Conservation (phyloP, 2,797 vertebrate species). For the Chiropotes sagulatus region DNA sequence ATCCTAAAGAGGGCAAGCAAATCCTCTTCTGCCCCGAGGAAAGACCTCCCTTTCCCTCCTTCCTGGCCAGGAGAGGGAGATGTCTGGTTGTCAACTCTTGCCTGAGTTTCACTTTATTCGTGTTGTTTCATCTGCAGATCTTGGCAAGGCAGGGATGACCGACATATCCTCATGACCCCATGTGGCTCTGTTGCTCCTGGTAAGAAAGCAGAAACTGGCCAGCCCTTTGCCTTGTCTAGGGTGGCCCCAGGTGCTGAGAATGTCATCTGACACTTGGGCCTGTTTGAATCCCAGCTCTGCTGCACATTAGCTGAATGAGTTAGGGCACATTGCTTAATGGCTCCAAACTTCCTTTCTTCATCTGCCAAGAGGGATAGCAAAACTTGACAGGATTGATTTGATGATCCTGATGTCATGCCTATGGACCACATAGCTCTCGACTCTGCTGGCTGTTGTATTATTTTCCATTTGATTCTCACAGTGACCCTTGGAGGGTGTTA, state of each 20-base stretch:
- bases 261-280: background rate
- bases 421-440: background rate
- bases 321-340: background rate
- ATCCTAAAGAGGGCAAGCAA: conserved; percentile 56
- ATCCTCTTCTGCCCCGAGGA: conserved; percentile 31
- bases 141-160: background rate
- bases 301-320: background rate
- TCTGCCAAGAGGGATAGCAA: background rate
- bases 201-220: background rate
- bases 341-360: background rate
- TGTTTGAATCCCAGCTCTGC: background rate
- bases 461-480: background rate
- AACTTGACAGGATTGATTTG: background rate
- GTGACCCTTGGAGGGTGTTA: background rate
- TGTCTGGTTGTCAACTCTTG: conserved; percentile 74
- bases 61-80: conserved; percentile 44
- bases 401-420: background rate
- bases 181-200: conserved; percentile 36
- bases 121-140: background rate
- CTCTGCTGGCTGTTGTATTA: background rate
- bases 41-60: conserved; percentile 70
- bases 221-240: background rate
- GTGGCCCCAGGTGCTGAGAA: background rate
- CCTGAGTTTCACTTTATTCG: conserved; percentile 70
- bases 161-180: conserved; percentile 60